These are phyloP conservation scores for Hippocampus zosterae DNA, from an alignment of 2,113 vertebrate genomes.

Conservation along the genomic window DNA sequence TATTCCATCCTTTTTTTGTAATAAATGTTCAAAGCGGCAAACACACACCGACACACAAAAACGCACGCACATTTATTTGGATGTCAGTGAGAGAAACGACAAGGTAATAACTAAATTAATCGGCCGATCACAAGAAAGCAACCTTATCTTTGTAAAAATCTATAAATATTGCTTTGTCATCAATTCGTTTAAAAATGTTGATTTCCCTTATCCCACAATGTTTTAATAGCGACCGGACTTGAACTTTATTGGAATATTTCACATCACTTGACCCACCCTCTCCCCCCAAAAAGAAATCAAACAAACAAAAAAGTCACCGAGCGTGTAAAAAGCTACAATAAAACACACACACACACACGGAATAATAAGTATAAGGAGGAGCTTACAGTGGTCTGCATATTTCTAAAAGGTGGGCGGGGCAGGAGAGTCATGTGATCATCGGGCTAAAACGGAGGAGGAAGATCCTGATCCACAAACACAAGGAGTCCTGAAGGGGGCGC, in stretches of 20 bases:
- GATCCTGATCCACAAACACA: slow-evolving; percentile 6
- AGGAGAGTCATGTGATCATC: slow-evolving; percentile 10
- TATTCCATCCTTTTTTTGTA: neutral
- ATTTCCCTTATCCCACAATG: slow-evolving; percentile 3
- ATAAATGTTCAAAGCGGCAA: slow-evolving; percentile 1
- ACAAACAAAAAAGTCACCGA: slow-evolving; percentile 8
- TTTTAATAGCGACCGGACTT: neutral
- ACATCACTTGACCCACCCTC: slow-evolving; percentile 6
- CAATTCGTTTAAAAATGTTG: slow-evolving; percentile 3
- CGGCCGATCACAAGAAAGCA: neutral
- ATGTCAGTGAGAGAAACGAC: slow-evolving; percentile 12
- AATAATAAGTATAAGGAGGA: neutral
- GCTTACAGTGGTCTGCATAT: neutral
- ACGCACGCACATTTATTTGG: neutral
- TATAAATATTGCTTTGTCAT: slow-evolving; percentile 3
- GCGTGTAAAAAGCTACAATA: slow-evolving; percentile 16
- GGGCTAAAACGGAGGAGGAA: neutral
- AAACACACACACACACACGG: slow-evolving; percentile 26
- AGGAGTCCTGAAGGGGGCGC: slow-evolving; percentile 20
- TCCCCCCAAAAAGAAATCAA: slow-evolving; percentile 11
- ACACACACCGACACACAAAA: neutral
- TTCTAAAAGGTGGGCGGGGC: slow-evolving; percentile 9
- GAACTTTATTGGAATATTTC: slow-evolving; percentile 2
- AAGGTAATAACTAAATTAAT: neutral
- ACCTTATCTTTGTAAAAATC: neutral